phyloP scores from a whole-genome alignment of 2,888 invertebrate species.

The Drosophila dives region DNA sequence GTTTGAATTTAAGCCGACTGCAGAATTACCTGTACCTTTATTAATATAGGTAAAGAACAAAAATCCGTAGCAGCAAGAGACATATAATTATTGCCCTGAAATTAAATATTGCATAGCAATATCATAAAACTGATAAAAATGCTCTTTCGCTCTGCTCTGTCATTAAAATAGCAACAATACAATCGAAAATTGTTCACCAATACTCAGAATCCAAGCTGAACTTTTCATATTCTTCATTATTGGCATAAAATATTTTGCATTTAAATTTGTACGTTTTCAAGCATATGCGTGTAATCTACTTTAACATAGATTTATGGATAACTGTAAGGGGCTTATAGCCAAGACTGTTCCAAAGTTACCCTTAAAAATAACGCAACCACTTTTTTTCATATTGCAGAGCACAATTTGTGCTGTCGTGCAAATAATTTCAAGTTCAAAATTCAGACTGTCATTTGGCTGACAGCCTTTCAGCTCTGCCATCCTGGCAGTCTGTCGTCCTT shows the following conservation, averaged over 20 bases:
- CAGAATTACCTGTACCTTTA: constrained; percentile 4
- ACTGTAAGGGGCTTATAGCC: not conserved
- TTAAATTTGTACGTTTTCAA: not conserved
- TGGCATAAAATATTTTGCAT: not conserved
- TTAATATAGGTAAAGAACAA: not conserved
- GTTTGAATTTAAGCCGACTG: constrained; percentile 15
- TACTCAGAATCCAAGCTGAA: not conserved
- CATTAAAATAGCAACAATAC: not conserved
- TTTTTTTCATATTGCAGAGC: constrained; percentile 16
- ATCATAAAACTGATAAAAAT: not conserved
- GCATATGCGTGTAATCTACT: constrained; percentile 41
- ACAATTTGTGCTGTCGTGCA: constrained; percentile 64
- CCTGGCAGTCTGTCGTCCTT: constrained; percentile 58
- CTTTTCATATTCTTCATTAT: not conserved
- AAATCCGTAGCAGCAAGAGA: not conserved
- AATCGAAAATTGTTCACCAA: no score
- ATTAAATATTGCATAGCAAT: no score
- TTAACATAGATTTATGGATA: constrained; percentile 4
- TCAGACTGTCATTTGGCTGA: constrained; percentile 57
- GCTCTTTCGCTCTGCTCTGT: not conserved
- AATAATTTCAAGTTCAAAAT: constrained; percentile 78
- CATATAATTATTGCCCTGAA: no score
- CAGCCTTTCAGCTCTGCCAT: constrained; percentile 24
- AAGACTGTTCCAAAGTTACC: constrained; percentile 42
- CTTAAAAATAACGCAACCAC: constrained; percentile 36